Percentiles rank a stretch among this genome's conserved stretches.
phyloP scores from a whole-genome alignment of 1,140 invertebrate genomes.

The Phymorhynchus buccinoides region DNA sequence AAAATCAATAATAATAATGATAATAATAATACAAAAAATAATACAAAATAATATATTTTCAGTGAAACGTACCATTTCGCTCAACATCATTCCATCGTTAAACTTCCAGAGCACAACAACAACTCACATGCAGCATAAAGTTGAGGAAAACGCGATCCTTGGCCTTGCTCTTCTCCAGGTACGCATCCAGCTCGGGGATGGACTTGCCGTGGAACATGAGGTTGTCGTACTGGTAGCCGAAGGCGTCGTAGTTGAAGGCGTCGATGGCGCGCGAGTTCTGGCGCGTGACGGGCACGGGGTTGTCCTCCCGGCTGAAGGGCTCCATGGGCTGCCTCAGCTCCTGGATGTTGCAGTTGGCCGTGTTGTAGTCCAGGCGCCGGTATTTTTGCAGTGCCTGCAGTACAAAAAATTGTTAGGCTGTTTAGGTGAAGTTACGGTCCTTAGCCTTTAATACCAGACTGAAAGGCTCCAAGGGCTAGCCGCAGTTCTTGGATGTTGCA shows the following conservation, averaged over 20 bases:
- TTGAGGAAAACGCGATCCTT: slow-evolving; percentile 46
- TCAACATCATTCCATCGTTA: background rate
- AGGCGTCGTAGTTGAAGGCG: slow-evolving; percentile 46
- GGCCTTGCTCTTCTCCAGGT: slow-evolving; percentile 28
- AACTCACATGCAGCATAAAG: slow-evolving; percentile 35
- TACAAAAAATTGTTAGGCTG: no score
- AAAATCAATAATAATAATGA: no score
- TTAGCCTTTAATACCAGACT: no score
- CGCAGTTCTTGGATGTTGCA: slow-evolving; percentile 47
- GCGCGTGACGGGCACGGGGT: slow-evolving; percentile 22
- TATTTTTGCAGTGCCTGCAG: slow-evolving; percentile 43
- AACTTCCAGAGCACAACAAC: no score
- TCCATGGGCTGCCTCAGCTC: slow-evolving; percentile 42
- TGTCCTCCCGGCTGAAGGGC: slow-evolving; percentile 44
- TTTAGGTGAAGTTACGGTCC: no score
- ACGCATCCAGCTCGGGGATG: slow-evolving; percentile 44
- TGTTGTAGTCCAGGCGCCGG: slow-evolving; percentile 48
- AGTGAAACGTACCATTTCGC: no score
- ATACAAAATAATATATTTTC: background rate
- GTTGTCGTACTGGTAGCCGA: slow-evolving; percentile 49
- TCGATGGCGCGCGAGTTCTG: slow-evolving; percentile 39
- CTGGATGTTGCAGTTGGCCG: slow-evolving; percentile 50
- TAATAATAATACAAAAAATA: no score
- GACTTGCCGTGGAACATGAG: slow-evolving; percentile 49
- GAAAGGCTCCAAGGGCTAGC: slow-evolving; percentile 48